Evolutionary conservation across 1,140 invertebrate species (phyloP), one percentile per base, ranked within the genome.

Genomic region (Papilio glaucus): DNA sequence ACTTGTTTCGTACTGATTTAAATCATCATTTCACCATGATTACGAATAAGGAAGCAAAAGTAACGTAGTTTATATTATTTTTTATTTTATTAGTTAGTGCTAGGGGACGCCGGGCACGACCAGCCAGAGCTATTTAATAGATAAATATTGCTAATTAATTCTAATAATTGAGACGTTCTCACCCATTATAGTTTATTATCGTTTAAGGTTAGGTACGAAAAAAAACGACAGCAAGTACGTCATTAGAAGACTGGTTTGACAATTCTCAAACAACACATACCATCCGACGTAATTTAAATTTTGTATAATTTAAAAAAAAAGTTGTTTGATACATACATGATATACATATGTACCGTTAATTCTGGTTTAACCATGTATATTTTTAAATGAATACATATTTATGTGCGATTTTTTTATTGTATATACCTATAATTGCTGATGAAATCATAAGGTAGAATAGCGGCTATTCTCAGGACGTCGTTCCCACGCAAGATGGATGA

Each of bases 301-400:
- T 57, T 24, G 24, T 26, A n/a, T n/a, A n/a, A n/a, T n/a, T n/a
- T n/a, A n/a, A n/a, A n/a, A n/a, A n/a, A n/a, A n/a, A 57, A 57
- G 49, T 57, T 57, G 49, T 57, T 57, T 57, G 21, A 24, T 57
- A 26, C 12, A 57, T 21, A 57, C n/a, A n/a, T n/a, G n/a, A n/a
- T n/a, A n/a, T n/a, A n/a, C 24, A 57, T 3, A 57, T 57, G 21
- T 57, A 57, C 49, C 49, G 49, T 57, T 57, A 45, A 45, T 15
- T 45, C 42, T 45, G 42, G 42, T 45, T 45, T 45, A 45, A 9
- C 29, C 15, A 45, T 45, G 15, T 45, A 18, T 45, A 45, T 45
- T 15, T 21, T 8, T 15, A 45, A 3, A 33, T 6, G 29, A 45
- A 4, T 21, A 45, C 4, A 7, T 21, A 45, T 45, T 45, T 45